These are phyloP conservation scores for Luehdorfia chinensis DNA, from an alignment of 1,140 invertebrate genomes.

Conservation along the genomic window DNA sequence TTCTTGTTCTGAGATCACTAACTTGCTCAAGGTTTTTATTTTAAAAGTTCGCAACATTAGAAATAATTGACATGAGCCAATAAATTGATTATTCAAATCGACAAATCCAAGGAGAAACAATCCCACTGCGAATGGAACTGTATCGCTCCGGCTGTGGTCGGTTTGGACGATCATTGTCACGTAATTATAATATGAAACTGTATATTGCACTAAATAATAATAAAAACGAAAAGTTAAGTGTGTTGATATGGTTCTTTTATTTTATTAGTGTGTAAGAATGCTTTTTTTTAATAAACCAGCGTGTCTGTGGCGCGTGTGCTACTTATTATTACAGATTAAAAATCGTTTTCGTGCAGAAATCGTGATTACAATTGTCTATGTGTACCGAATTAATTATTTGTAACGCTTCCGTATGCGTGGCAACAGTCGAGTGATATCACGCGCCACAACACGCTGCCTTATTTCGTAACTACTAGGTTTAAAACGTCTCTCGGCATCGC, in stretches of 20 bases:
- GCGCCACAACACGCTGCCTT: slow-evolving; percentile 24
- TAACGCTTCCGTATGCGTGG: slow-evolving; percentile 10
- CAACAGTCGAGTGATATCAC: slow-evolving; percentile 1
- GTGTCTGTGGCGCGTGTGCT: slow-evolving; percentile 18
- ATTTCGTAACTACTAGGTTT: slow-evolving; percentile 34
- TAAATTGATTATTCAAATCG: slow-evolving; percentile 20
- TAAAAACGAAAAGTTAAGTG: slow-evolving; percentile 32
- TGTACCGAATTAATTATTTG: no score
- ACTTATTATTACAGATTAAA: no score
- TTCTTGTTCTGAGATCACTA: slow-evolving; percentile 23
- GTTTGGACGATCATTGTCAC: slow-evolving; percentile 34
- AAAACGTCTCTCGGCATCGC: slow-evolving; percentile 32
- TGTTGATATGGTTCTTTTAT: slow-evolving; percentile 43
- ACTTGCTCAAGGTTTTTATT: slow-evolving; percentile 44
- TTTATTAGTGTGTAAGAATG: slow-evolving; percentile 59
- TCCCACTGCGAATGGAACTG: no score
- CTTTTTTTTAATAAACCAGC: slow-evolving; percentile 46
- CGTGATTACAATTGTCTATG: no score
- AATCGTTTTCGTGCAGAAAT: no score
- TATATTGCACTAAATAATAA: slow-evolving; percentile 51
- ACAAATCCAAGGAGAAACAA: slow-evolving; percentile 17
- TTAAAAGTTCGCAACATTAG: slow-evolving; percentile 18
- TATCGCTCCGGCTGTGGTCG: slow-evolving; percentile 4
- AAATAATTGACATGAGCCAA: slow-evolving; percentile 10
- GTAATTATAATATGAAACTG: slow-evolving; percentile 40